These are phyloP conservation scores for Ceyx cyanopectus DNA, from an alignment of 2,113 vertebrate genomes.

Conservation along the genomic window DNA sequence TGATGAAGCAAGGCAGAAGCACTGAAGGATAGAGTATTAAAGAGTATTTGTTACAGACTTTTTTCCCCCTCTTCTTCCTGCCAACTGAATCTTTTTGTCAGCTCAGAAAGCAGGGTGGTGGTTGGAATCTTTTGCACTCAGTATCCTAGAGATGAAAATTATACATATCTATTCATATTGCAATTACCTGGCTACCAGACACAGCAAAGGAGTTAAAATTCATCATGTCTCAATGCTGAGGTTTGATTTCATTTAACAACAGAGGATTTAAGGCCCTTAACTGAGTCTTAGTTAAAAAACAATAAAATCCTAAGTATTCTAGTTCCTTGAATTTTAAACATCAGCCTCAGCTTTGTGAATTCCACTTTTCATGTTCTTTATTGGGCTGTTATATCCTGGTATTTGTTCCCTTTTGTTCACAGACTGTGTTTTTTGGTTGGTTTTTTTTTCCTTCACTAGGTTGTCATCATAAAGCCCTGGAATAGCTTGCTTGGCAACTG, in stretches of 20 bases:
- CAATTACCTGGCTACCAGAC: not conserved
- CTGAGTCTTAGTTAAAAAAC: not conserved
- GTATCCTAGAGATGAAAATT: not conserved
- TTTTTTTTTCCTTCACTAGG: not conserved
- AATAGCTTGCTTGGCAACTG: conserved; percentile 8
- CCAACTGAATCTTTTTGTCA: not conserved
- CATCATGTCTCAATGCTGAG: not conserved
- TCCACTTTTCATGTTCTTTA: not conserved
- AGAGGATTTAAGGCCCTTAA: not conserved
- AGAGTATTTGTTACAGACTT: not conserved
- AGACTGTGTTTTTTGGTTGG: not conserved
- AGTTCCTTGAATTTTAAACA: not conserved
- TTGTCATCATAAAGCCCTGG: not conserved
- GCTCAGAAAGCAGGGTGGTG: not conserved
- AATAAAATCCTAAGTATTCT: not conserved
- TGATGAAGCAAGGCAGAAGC: not conserved
- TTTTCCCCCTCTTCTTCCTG: not conserved
- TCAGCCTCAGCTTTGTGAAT: not conserved
- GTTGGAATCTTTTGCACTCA: not conserved
- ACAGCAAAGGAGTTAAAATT: not conserved
- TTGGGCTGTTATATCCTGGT: not conserved
- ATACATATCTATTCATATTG: not conserved
- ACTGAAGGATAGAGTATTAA: not conserved
- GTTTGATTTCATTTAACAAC: not conserved
- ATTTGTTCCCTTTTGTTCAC: not conserved